Evolutionary conservation across 2,113 vertebrate species (phyloP).

Genomic region (Chroicocephalus ridibundus): DNA sequence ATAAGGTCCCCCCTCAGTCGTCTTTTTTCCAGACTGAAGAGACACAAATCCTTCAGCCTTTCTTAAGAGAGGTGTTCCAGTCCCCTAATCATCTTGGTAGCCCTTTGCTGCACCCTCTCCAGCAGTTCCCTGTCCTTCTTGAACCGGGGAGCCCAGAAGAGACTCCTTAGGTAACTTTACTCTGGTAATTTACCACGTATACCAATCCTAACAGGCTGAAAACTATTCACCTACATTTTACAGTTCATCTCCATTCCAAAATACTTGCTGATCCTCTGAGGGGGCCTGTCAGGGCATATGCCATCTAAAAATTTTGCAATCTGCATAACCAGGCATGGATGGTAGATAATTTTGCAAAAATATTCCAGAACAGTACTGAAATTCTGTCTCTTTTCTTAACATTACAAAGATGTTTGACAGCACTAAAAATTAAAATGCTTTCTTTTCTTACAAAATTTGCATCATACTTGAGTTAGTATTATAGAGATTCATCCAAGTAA

Average conservation of each 20-base stretch:
- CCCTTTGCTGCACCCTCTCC: no score
- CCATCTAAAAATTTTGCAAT: not conserved
- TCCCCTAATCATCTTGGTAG: no score
- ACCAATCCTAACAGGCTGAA: not conserved
- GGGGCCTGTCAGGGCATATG: not conserved
- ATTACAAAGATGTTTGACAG: not conserved
- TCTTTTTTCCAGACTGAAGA: no score
- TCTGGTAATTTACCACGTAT: not conserved
- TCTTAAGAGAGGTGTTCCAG: no score
- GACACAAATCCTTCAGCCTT: no score
- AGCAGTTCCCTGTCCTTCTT: no score
- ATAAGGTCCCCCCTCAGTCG: no score
- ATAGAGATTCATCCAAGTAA: not conserved
- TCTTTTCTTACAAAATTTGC: slow-evolving; percentile 17
- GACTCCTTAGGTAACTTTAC: not conserved
- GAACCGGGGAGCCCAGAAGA: not conserved
- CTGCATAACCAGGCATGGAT: not conserved
- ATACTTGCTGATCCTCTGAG: not conserved
- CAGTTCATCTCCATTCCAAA: not conserved
- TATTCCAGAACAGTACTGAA: slow-evolving; percentile 9
- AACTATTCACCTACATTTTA: not conserved
- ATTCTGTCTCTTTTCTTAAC: not conserved
- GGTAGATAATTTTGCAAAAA: not conserved
- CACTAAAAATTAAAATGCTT: slow-evolving; percentile 38
- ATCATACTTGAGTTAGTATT: not conserved